phyloP scores from a whole-genome alignment of 2,888 invertebrate species.

The Brassicogethes aeneus region DNA sequence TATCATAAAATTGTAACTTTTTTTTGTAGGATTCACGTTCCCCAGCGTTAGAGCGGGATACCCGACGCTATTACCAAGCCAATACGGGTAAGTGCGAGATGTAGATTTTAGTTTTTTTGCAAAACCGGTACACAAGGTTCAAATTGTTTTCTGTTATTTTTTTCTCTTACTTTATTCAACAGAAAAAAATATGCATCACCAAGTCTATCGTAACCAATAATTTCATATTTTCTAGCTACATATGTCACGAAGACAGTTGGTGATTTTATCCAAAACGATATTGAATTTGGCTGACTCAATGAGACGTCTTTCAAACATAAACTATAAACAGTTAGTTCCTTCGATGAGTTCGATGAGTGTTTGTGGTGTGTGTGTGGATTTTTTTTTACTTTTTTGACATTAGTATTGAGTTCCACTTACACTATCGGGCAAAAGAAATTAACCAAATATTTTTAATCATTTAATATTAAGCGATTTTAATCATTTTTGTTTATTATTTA shows the following conservation, averaged over 20 bases:
- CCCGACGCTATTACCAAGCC: slow-evolving; percentile 67
- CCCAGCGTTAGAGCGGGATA: slow-evolving; percentile 73
- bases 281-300: slow-evolving; percentile 35
- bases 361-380: slow-evolving; percentile 40
- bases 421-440: too few relatives aligned
- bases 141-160: slow-evolving; percentile 10
- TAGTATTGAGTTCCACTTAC: slow-evolving; percentile 40
- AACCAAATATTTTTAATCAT: too few relatives aligned
- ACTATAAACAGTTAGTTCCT: slow-evolving; percentile 40
- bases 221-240: slow-evolving; percentile 41
- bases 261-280: slow-evolving; percentile 37
- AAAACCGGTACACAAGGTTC: slow-evolving; percentile 17
- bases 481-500: too few relatives aligned
- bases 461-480: too few relatives aligned
- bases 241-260: slow-evolving; percentile 38
- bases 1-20: background rate
- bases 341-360: slow-evolving; percentile 43
- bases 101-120: slow-evolving; percentile 6
- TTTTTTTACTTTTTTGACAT: slow-evolving; percentile 31
- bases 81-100: slow-evolving; percentile 69
- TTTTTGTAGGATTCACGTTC: slow-evolving; percentile 33
- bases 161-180: slow-evolving; percentile 11
- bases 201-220: slow-evolving; percentile 35
- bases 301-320: slow-evolving; percentile 36
- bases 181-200: slow-evolving; percentile 26